Conservation (phyloP, 2,113 vertebrate genomes). For the Saimiri boliviensis region DNA sequence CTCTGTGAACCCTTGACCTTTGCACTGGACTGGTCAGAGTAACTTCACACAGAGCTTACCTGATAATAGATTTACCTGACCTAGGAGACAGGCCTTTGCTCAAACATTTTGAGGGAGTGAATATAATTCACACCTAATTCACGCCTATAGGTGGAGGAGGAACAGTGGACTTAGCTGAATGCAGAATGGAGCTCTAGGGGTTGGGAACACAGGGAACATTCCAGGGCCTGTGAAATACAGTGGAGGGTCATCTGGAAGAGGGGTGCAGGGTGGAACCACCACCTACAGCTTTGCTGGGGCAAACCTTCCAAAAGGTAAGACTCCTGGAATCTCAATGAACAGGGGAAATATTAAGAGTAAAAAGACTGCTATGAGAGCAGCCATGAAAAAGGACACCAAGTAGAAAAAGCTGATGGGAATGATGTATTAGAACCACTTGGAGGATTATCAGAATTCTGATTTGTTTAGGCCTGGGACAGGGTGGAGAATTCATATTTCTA, state of each 20-base stretch:
- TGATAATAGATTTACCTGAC: neutral
- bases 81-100: neutral
- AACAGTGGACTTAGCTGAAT: neutral
- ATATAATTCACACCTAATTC: neutral
- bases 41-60: neutral
- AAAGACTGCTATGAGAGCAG: neutral
- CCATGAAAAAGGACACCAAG: neutral
- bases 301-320: neutral
- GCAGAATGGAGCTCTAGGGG: neutral
- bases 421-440: neutral
- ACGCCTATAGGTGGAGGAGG: neutral
- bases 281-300: neutral
- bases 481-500: neutral
- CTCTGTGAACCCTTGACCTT: neutral
- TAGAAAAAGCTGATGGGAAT: neutral
- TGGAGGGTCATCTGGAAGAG: neutral
- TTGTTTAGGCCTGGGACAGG: neutral
- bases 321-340: neutral
- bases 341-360: neutral
- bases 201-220: neutral
- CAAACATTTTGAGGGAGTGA: neutral
- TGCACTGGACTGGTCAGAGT: neutral
- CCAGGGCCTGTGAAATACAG: neutral
- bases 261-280: neutral
- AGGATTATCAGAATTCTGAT: neutral